Base-by-base conservation (phyloP, 2,113 vertebrate genomes). In the Elanus axillaris region DNA sequence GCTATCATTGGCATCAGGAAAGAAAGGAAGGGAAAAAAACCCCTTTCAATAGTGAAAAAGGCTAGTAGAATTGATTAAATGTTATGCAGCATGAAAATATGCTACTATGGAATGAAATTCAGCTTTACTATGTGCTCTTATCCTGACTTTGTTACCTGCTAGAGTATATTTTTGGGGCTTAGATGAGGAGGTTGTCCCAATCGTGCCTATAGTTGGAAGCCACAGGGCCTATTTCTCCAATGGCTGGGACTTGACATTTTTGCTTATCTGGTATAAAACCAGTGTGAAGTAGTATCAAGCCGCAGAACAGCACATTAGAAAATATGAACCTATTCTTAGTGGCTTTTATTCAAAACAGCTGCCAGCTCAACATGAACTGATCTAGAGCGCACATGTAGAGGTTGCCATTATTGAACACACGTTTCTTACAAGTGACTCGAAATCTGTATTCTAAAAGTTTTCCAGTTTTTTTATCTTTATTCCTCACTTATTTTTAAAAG, bases 1-100 rank as follows among this genome's bases (percentile, higher is more conserved):
- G 82, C 90, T 94, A 96, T 94, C 89, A 79, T 36, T 84, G 84
- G 75, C 59, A 93, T 90, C 64, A n/a, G 58, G 50, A 77, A 93
- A 91, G 85, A 85, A 86, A 53, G 17, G 31, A 38, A 38, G 20
- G 32, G 9, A 4, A 8, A 40, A 72, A 59, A 32, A 60, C 8
- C 6, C 25, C 36, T 92, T 96, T 85, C 62, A 60, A 14, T 53
- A 76, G 52, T 17, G 67, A 77, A 76, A 76, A 93, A 74, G 36
- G 11, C n/a, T 52, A 80, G n/a, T 14, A 69, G 69, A 86, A 73
- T 25, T 91, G 58, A 62, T 55, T 69, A 93, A 90, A 88, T 29
- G 15, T 76, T 93, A 84, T 42, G 32, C 58, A 76, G 27, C 6
- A 73, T 73, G 74, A 90, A 91, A 89, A 91, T 43, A 45, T 11